phyloP scores from a whole-genome alignment of 2,888 invertebrate genomes.

The Philonicus albiceps region DNA sequence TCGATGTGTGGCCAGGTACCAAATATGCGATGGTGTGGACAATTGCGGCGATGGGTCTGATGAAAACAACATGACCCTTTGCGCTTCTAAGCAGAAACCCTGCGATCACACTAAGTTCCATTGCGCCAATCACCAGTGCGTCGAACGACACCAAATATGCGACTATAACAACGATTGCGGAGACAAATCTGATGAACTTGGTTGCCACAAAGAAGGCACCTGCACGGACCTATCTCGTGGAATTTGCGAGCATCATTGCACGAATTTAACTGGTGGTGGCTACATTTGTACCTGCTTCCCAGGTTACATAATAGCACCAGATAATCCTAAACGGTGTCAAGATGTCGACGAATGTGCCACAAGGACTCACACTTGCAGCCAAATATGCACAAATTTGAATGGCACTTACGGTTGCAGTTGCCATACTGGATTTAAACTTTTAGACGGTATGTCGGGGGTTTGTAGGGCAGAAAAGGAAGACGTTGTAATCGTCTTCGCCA shows the following conservation, averaged over 20 bases:
- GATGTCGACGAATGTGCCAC: slow-evolving; percentile 91
- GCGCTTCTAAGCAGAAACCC: slow-evolving; percentile 76
- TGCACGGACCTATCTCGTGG: slow-evolving; percentile 71
- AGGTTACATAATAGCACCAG: slow-evolving; percentile 82
- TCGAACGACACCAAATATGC: slow-evolving; percentile 80
- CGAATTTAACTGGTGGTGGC: slow-evolving; percentile 81
- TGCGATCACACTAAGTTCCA: slow-evolving; percentile 85
- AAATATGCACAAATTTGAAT: slow-evolving; percentile 90
- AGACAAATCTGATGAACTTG: slow-evolving; percentile 87
- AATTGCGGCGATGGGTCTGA: slow-evolving; percentile 96
- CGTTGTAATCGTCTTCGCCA: slow-evolving; percentile 76
- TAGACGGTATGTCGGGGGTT: slow-evolving; percentile 81
- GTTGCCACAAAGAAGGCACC: slow-evolving; percentile 78
- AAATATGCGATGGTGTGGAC: slow-evolving; percentile 89
- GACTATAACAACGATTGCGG: slow-evolving; percentile 92
- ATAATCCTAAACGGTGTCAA: slow-evolving; percentile 82
- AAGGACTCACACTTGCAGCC: slow-evolving; percentile 89
- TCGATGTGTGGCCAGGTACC: slow-evolving; percentile 84
- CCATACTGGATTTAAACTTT: slow-evolving; percentile 78
- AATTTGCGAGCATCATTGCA: slow-evolving; percentile 92
- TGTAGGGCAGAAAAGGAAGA: slow-evolving; percentile 77
- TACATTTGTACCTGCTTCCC: slow-evolving; percentile 91
- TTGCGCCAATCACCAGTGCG: slow-evolving; percentile 88
- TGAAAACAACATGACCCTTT: slow-evolving; percentile 93
- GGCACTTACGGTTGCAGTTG: slow-evolving; percentile 91